Evolutionary conservation across 64 coral and sea anemone genomes (phyloP), one percentile per base, ranked within the genome.

Genomic region (Catalaphyllia jardinei): DNA sequence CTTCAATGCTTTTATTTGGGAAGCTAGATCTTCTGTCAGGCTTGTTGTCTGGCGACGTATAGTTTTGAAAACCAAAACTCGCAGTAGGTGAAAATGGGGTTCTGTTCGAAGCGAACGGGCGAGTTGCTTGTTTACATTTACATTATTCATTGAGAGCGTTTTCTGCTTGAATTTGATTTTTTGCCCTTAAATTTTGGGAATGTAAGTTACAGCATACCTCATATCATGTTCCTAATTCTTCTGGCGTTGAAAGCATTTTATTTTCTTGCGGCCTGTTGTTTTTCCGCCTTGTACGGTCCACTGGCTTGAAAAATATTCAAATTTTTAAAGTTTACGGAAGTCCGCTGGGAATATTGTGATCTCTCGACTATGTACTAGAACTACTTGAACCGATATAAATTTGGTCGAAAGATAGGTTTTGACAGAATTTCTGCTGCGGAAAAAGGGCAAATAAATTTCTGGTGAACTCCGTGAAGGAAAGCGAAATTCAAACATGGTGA

Each of bases 101-200:
- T 83, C 80, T 83, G 61, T 65, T 67, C 35, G 54, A 69, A 4
- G 30, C 20, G 63, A 69, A 85, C 19, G 30, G 19, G 20, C 81
- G 81, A 85, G 62, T 71, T 50, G 81, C 30, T 67, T 85, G 81
- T 85, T 85, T 85, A 85, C 81, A 85, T 67, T 85, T 67, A 63
- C 81, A 85, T 85, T 85, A 67, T 85, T 85, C 27, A 85, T 85
- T 63, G 81, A 19, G 63, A 85, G 38, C 60, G 19, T 71, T 85
- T 71, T 71, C 62, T 49, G 62, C 35, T 29, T 50, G 62, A 85
- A 71, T 85, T 85, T 85, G 33, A 64, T 85, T 85, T 71, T 17
- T 65, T 65, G 29, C 29, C 62, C 6, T 2, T 69, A 69, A 60
- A 85, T 71, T 69, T 67, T 50, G 22, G 62, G 31, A 12, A 14